Evolutionary conservation across 2,113 vertebrate species (phyloP), one percentile per base, ranked within the genome.

Genomic region (Tupaia chinensis): DNA sequence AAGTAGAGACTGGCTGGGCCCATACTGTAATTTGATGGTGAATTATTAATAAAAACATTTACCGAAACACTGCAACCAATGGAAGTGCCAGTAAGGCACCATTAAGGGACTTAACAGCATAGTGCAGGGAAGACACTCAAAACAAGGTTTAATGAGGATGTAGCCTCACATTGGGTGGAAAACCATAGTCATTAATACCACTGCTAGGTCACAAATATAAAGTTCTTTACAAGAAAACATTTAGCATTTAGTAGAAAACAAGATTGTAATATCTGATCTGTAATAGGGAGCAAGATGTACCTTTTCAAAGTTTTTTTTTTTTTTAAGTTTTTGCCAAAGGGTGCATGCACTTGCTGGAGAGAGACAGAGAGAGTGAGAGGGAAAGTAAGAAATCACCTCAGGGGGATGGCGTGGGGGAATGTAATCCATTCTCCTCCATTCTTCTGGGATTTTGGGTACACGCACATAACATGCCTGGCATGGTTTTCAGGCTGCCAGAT

Each of bases 231-330:
- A 79, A 87, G 80, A 90, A 78, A 91, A 70, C 20, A 29, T 15
- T 53, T 86, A 73, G 23, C 60, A 60, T 86, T 27, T 53, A 56
- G 44, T n/a, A 91, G 58, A 32, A 68, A 19, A n/a, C 8, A 69
- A 73, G n/a, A 92, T 85, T 80, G 79, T 32, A 91, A 65, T 32
- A 85, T 17, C 54, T 80, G 29, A 74, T 56, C 89, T 86, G 29
- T 94, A 17, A 76, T 29, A 85, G 76, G 54, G 54, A 89, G 15
- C 19, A 94, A 84, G 7, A 66, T 78, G 78, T 8, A 15, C 14
- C 23, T 73, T 94, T 92, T 73, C 56, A 83, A 44, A 44, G 44
- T 44, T 44, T 44, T 44, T 44, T 44, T 44, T 44, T 44, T 44
- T 44, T 44, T 44, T 44, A 44, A 44, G 44, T 44, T 44, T 44